Evolutionary conservation across 2,888 invertebrate species (phyloP), one percentile per base, ranked within the genome.

Genomic region (Anoncus sp.): DNA sequence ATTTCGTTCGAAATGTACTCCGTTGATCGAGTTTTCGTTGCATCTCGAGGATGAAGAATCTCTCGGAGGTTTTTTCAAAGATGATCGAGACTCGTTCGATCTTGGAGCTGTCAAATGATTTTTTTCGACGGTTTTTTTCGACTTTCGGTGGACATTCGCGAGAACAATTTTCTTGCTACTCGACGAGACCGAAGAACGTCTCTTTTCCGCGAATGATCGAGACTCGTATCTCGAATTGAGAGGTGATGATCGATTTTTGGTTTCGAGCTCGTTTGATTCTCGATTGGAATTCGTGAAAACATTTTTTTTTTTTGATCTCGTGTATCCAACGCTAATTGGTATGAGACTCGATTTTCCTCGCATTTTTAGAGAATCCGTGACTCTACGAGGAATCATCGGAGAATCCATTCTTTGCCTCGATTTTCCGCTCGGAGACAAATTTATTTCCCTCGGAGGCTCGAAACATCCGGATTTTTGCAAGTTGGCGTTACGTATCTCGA

Each of bases 1-100:
- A n/a, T 47, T 16, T 4, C 69, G 7, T 7, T 75, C 55, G 24
- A 78, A 73, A 31, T 16, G 65, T 18, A 80, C 75, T 59, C 20
- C 60, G 7, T 35, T 24, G 2, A 45, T 31, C 5, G 45, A n/a
- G 12, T 18, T 45, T 38, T 47, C 51, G n/a, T 24, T 49, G 1
- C n/a, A 14, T 40, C 10, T n/a, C 0, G 22, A 9, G 16, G 10
- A 24, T 3, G 10, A 16, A 16, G 18, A 31, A 35, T 24, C 45
- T 31, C 1, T 35, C 10, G 16, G n/a, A 7, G 22, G 6, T 14
- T 43, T 75, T 45, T 65, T 65, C 43, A n/a, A 10, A 6, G 20
- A 47, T 10, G 43, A 18, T 14, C 40, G 53, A n/a, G 49, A 35
- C 20, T 43, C 40, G 3, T 7, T 9, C 16, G 16, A 45, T 16